Evolutionary conservation across 2,888 invertebrate species (phyloP).

Genomic region (Hylaea fasciaria): DNA sequence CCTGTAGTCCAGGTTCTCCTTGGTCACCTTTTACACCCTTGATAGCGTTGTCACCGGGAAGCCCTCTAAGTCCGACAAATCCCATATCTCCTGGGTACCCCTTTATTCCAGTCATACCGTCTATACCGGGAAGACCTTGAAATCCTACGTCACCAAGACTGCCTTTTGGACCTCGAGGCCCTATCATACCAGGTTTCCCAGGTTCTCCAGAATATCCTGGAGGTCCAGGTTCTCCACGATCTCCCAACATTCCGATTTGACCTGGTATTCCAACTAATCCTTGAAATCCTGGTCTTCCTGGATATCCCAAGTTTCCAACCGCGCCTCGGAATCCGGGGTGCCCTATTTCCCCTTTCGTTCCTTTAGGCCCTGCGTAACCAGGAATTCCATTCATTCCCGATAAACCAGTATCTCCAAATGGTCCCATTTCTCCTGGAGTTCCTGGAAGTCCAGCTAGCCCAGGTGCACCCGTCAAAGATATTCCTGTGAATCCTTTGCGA

Average conservation of each 20-base stretch:
- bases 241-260: constrained; percentile 82
- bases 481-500: constrained; percentile 72
- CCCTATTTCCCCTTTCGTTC: constrained; percentile 85
- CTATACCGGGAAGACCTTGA: constrained; percentile 54
- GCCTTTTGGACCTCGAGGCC: constrained; percentile 61
- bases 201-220: constrained; percentile 71
- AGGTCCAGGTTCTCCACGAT: constrained; percentile 91
- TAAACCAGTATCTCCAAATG: constrained; percentile 83
- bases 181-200: constrained; percentile 80
- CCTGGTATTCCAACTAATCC: constrained; percentile 69
- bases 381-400: constrained; percentile 71
- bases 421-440: constrained; percentile 87
- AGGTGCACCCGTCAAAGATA: constrained; percentile 85
- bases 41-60: constrained; percentile 85
- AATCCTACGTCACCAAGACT: constrained; percentile 55
- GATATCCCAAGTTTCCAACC: constrained; percentile 66
- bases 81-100: constrained; percentile 84
- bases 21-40: constrained; percentile 87
- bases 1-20: constrained; percentile 77
- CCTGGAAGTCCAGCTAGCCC: constrained; percentile 91
- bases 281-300: constrained; percentile 74
- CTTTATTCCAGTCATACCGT: constrained; percentile 68
- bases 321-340: constrained; percentile 64
- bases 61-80: constrained; percentile 81
- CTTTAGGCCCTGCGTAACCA: constrained; percentile 77